These are phyloP conservation scores for Lagopus muta DNA, from an alignment of 2,113 vertebrate genomes.

Conservation along the genomic window DNA sequence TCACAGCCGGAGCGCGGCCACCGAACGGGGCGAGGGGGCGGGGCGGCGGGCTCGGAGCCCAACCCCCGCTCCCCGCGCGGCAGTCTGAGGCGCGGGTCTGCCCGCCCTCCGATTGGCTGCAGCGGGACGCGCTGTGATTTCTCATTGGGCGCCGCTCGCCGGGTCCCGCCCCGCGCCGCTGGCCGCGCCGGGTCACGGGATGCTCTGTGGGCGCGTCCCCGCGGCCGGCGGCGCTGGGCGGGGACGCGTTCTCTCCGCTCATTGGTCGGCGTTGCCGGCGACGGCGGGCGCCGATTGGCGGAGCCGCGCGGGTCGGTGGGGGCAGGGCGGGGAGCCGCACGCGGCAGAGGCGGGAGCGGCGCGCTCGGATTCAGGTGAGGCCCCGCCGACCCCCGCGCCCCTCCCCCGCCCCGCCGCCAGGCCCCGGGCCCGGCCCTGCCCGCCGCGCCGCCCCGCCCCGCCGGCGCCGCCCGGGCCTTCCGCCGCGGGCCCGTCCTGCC, in stretches of 20 bases:
- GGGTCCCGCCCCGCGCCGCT: not conserved
- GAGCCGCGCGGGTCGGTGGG: not conserved
- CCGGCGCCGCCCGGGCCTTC: too few species aligned
- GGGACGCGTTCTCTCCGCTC: not conserved
- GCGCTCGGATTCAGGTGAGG: not conserved
- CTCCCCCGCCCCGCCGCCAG: too few species aligned
- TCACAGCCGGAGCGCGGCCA: too few species aligned
- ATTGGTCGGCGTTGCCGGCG: not conserved
- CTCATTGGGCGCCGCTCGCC: not conserved
- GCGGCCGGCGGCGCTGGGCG: not conserved
- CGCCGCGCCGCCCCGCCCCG: too few species aligned
- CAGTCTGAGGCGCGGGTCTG: fast-evolving
- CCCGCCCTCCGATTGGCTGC: not conserved
- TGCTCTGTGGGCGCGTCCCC: not conserved
- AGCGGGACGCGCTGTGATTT: conserved; percentile 66
- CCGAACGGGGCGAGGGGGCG: too few species aligned
- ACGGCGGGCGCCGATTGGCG: not conserved
- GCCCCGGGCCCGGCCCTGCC: too few species aligned
- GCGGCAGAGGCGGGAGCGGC: conserved; percentile 16
- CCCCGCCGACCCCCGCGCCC: too few species aligned
- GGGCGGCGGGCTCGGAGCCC: too few species aligned
- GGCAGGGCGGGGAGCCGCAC: conserved; percentile 2
- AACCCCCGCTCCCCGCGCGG: not conserved
- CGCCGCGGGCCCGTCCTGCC: too few species aligned
- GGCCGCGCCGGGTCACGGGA: not conserved